Evolutionary conservation across 2,888 invertebrate genomes (phyloP).

Genomic region (Mactromeris polynyma): DNA sequence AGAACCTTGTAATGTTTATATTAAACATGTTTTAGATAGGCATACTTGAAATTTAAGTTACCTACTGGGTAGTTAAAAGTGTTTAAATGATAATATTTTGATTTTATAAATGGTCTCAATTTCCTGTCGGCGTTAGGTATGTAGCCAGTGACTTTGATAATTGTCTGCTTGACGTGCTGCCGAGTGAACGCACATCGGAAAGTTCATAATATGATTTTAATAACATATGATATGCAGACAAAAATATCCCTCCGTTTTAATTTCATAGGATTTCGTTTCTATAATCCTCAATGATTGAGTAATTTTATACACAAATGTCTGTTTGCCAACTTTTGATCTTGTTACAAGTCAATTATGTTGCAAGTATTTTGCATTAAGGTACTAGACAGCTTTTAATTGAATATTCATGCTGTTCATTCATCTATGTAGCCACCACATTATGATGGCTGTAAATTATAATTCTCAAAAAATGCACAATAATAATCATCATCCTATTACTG

Average conservation of each 20-base stretch:
- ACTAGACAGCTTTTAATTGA: background rate
- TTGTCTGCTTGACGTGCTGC: background rate
- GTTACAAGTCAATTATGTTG: background rate
- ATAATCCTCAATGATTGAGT: background rate
- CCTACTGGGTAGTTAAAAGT: background rate
- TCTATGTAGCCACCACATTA: background rate
- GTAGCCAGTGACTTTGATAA: background rate
- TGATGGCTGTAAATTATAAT: background rate
- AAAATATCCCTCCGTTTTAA: background rate
- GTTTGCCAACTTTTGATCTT: background rate
- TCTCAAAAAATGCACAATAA: background rate
- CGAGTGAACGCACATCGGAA: background rate
- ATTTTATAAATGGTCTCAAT: constrained; percentile 16
- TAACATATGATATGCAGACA: background rate
- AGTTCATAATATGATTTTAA: background rate
- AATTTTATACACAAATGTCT: background rate
- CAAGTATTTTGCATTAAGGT: background rate
- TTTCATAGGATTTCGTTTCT: background rate
- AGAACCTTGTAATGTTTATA: background rate
- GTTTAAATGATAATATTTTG: constrained; percentile 7
- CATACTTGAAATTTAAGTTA: background rate
- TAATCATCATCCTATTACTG: too few relatives aligned
- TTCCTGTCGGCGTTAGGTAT: background rate
- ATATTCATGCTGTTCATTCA: background rate
- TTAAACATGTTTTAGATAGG: background rate